Evolutionary conservation across 2,113 vertebrate genomes (phyloP).

Genomic region (pig (Sus scrofa)): T2T-Sscrofa CM000825.6:61500001-61500500

Average conservation of each 20-base stretch:
- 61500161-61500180: accelerated
- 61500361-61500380: not conserved
- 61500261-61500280: not conserved
- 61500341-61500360: not conserved
- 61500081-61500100: not conserved
- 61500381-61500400: constrained; percentile 51
- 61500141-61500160: accelerated
- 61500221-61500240: not conserved
- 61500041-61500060: not conserved
- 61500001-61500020: no score
- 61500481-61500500: not conserved
- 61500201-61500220: accelerated
- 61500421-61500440: not conserved
- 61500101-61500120: no score
- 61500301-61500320: not conserved
- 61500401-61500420: constrained; percentile 5
- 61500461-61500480: not conserved
- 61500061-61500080: accelerated
- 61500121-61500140: not conserved
- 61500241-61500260: not conserved
- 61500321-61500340: not conserved
- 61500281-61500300: not conserved
- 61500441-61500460: constrained; percentile 51
- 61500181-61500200: no score
- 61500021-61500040: not conserved